Base-by-base conservation (phyloP, 1,140 invertebrate genomes). In the Tetramorium parvispinum region DNA sequence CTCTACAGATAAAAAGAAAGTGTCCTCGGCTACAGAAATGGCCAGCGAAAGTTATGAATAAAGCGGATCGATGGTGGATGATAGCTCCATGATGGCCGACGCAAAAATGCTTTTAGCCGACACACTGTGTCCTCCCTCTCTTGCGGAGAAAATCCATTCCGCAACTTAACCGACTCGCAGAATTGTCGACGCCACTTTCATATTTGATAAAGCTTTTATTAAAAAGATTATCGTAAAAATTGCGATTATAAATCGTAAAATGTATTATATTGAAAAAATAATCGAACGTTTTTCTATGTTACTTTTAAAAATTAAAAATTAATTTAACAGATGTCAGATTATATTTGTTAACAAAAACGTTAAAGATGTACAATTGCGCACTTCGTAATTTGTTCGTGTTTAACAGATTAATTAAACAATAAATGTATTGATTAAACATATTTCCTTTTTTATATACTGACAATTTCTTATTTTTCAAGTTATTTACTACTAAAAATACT, bases 101-200 rank as follows among this genome's bases (percentile, higher is more conserved):
- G 94, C 91, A 95, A 94, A 95, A 95, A 95, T 94, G 94, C 94
- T 95, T 95, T 95, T 95, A 95, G 92, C 92, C 85, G 83, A 91
- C 93, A 87, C 94, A 93, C 92, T 92, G 78, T 93, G 92, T 92
- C 89, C 91, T 88, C 89, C 87, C 87, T 63, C 89, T 89, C 70
- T 75, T 65, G 51, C 55, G 24, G 53, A 83, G 49, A 79, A 92
- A 90, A 91, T 85, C 88, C 87, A 90, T 87, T 89, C 79, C 59
- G 65, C 85, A 76, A 87, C 46, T 88, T 91, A 70, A 61, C 71
- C 85, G 85, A 76, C 49, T 81, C 75, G 63, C 37, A 77, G 66
- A 49, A 55, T 63, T 71, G 49, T 32, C 65, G 65, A 43, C 53
- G 70, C 24, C 40, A 61, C 57, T 83, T 83, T 59, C 65, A 66